Evolutionary conservation across 2,888 invertebrate species (phyloP), one percentile per base, ranked within the genome.

Genomic region (Pollenia angustigena): DNA sequence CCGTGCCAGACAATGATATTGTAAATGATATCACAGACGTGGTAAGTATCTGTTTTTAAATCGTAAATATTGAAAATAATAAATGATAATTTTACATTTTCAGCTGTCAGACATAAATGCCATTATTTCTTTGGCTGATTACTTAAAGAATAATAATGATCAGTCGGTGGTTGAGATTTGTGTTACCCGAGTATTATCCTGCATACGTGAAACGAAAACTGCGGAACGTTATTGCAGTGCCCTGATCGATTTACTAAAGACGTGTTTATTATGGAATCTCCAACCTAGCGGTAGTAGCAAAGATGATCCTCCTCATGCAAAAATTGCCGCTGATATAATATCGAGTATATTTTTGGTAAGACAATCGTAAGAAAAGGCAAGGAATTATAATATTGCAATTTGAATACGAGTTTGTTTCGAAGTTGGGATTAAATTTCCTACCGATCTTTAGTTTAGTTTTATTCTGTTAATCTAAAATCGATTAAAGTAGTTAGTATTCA

Each of bases 161-260:
- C 98, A 99, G 94, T 98, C 97, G 90, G 97, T 98, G 86, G 98
- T 98, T 89, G 98, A 99, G 94, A 98, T 99, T 91, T 98, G 98
- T 93, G 96, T 99, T 85, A 98, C 98, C 1, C 94, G 98, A 87
- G 96, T 98, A 58, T 97, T 98, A 60, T 97, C 98, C 88, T 98
- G 98, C 90, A 96, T 98, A 88, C 95, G 98, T 90, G 98, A 98
- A 93, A 98, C 98, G 0, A 92, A 92, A 56, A 97, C 97, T 50
- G 96, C 98, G 82, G 97, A 98, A 92, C 92, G 96, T 89, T 97
- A 98, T 93, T 97, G 97, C 71, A 95, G 96, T 72, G 96, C 97
- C 0, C 94, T 99, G 88, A 97, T 99, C 32, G 95, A 96, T 56
- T 94, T 99, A 75, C 94, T 99, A 85, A 97, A 98, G 94, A 97